Evolutionary conservation across 2,888 invertebrate species (phyloP), one percentile per base, ranked within the genome.

Genomic region (Drosophila meridionalis): DNA sequence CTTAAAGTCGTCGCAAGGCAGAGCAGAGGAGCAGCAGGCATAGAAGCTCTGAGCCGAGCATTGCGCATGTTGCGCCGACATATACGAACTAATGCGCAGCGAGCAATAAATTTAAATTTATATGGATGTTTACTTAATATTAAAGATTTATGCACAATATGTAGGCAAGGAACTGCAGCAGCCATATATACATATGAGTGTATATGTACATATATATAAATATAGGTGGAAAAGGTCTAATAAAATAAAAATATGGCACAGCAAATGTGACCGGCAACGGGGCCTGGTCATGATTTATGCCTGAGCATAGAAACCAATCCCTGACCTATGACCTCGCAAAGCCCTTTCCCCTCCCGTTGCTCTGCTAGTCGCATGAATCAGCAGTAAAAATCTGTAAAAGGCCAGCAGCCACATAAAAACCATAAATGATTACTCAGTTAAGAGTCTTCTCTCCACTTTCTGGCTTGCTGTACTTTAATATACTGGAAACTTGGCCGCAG

Each of bases 21-120:
- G 20, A 20, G 20, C 20, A 20, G 20, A 20, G 20, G 20, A 40
- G 42, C 42, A 66, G 77, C 66, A 71, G 69, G 68, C 83, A 68
- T 34, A 12, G 62, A 71, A 58, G 63, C 68, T 70, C 59, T 67
- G 61, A 74, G 68, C 68, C 69, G 65, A 50, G 30, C 48, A 45
- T 47, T 77, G 58, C 61, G 52, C n/a, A 59, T 65, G 61, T 65
- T 58, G 47, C 50, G 64, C 66, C 50, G 50, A 78, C 56, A 68
- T 69, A 63, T 32, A 69, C 52, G 50, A 79, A 73, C 77, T 83
- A 81, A 85, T 83, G 81, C 81, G 74, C 81, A 81, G 76, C 58
- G 70, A 73, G 88, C 83, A 69, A 85, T 87, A 85, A 87, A 85
- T 85, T 85, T 80, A 87, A 87, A 85, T 87, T 87, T 85, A 85